Percentiles rank a stretch among this genome's conserved stretches.
These are phyloP conservation scores for Gymnarchus niloticus DNA, from an alignment of 2,113 vertebrate genomes.

Conservation along the genomic window DNA sequence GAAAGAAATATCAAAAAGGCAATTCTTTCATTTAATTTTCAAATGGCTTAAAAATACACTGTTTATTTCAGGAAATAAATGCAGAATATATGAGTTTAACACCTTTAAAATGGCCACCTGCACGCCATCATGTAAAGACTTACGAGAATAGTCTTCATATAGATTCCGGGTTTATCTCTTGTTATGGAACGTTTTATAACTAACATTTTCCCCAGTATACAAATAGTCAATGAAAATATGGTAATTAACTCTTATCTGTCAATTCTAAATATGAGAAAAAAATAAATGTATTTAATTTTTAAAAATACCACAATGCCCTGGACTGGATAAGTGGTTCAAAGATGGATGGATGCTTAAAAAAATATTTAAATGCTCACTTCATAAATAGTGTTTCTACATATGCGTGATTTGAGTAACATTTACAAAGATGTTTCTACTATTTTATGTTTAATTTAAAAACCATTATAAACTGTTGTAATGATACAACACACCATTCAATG, in stretches of 20 bases:
- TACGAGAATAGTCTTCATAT: neutral
- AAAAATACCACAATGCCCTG: neutral
- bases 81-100: neutral
- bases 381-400: neutral
- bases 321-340: neutral
- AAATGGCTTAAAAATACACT: neutral
- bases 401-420: neutral
- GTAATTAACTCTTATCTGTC: neutral
- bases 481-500: neutral
- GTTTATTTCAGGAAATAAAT: neutral
- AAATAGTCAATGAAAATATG: neutral
- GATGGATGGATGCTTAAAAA: neutral
- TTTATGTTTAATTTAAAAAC: neutral
- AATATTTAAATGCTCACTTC: neutral
- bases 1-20: neutral
- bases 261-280: neutral
- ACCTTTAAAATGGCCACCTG: neutral
- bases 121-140: neutral
- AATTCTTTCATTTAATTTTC: neutral
- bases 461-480: neutral
- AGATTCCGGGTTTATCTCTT: neutral
- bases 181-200: neutral
- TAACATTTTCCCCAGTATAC: neutral
- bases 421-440: neutral
- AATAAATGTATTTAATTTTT: neutral